Base-by-base conservation (phyloP, 2,113 vertebrate genomes). In the Cyrtonyx montezumae region DNA sequence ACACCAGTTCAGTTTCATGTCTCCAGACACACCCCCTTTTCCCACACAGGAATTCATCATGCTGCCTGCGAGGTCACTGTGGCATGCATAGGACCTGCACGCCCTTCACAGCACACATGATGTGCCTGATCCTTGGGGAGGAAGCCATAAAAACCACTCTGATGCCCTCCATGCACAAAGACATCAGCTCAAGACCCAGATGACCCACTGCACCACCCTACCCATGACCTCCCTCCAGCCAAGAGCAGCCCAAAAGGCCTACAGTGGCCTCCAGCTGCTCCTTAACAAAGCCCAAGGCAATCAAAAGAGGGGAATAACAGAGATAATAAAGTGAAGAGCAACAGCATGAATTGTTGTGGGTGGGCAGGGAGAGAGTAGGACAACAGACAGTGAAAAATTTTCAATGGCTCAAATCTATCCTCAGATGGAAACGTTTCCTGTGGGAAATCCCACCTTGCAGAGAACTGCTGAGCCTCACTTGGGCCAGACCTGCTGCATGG, bases 21-120 rank as follows among this genome's bases (percentile, higher is more conserved):
- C 79, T 34, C 56, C 7, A 8, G 61, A 30, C 1, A 0, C 0
- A 0, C 67, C 6, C 21, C 58, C 73, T 3, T 2, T 55, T 70
- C 66, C 37, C 28, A 80, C 7, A 3, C 43, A 87, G 36, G 22
- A 87, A 7, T 43, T 82, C 42, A 51, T 20, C 13, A 20, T 58
- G 30, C 14, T 40, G 42, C 8, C 2, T 2, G 28, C 19, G 26
- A 37, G 17, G 34, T 13, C 34, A 8, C 26, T 62, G 30, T 11
- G 36, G 42, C 6, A 2, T 2, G 28, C 21, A 32, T 20, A 43
- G 1, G 15, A 23, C 14, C 74, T 30, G 1, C 1, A 3, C 9
- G 10, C 7, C 40, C 26, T 56, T 56, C 46, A 42, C 30, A n/a
- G n/a, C 3, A 6, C 8, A 63, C 3, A 0, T 1, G 6, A 8